phyloP scores from a whole-genome alignment of 30 jellyfish, hydroid and myxozoan species.

The Aurelia aurita complex sp. Pacific region DNA sequence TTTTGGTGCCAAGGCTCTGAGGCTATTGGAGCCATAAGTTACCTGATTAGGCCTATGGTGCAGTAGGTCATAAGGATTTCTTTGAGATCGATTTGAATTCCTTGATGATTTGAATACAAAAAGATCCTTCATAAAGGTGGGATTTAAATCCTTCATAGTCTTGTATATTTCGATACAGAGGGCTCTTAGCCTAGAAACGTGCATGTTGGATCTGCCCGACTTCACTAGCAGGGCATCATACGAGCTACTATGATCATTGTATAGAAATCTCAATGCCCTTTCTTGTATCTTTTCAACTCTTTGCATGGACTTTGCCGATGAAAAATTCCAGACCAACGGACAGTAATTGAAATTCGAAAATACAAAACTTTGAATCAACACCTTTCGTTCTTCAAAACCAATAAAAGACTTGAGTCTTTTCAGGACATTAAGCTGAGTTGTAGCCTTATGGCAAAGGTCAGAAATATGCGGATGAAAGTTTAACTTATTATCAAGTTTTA shows the following conservation, averaged over 20 bases:
- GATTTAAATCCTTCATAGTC: not conserved
- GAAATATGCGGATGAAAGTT: slow-evolving; percentile 46
- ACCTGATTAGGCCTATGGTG: slow-evolving; percentile 15
- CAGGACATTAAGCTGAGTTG: slow-evolving; percentile 52
- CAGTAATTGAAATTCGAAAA: slow-evolving; percentile 43
- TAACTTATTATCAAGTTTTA: slow-evolving; percentile 31
- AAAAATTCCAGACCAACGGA: slow-evolving; percentile 51
- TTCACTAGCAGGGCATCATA: not conserved
- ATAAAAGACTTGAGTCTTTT: slow-evolving; percentile 18
- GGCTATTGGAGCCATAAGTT: slow-evolving; percentile 6
- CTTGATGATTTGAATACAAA: not conserved
- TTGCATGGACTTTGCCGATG: slow-evolving; percentile 31
- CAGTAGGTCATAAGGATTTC: slow-evolving; percentile 16
- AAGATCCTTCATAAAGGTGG: not conserved
- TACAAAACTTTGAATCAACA: slow-evolving; percentile 26
- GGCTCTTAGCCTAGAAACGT: slow-evolving; percentile 2
- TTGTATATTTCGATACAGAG: not conserved
- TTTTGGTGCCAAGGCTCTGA: not conserved
- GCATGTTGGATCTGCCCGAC: slow-evolving; percentile 13
- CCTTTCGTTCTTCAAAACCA: slow-evolving; percentile 24
- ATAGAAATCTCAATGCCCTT: slow-evolving; percentile 25
- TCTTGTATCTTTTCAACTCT: slow-evolving; percentile 30
- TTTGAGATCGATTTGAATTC: not conserved
- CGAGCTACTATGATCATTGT: not conserved
- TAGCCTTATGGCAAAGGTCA: slow-evolving; percentile 33